phyloP scores from a whole-genome alignment of 2,888 invertebrate genomes.

The Bugula neritina region DNA sequence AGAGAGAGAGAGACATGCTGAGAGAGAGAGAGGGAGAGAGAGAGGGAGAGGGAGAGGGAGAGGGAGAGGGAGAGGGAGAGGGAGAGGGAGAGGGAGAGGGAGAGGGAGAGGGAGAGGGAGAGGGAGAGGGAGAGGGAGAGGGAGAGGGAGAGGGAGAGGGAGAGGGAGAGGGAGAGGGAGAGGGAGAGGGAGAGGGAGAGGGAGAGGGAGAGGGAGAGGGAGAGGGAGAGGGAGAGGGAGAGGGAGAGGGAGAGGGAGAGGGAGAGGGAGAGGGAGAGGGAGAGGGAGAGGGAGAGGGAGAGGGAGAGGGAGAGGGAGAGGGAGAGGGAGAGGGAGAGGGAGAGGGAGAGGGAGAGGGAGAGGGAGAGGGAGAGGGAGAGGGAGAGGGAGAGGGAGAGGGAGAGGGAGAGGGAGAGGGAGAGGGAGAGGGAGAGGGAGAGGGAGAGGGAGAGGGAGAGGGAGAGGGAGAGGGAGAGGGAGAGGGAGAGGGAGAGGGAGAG shows the following conservation, averaged over 20 bases:
- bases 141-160: neutral
- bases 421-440: neutral
- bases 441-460: neutral
- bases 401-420: neutral
- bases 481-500: neutral
- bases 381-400: neutral
- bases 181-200: neutral
- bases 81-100: slow-evolving; percentile 27
- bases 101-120: slow-evolving; percentile 8
- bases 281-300: neutral
- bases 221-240: neutral
- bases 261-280: neutral
- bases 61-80: slow-evolving; percentile 28
- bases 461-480: neutral
- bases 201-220: neutral
- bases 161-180: neutral
- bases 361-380: neutral
- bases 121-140: neutral
- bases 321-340: neutral
- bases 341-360: neutral
- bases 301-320: neutral
- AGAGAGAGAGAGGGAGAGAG: slow-evolving; percentile 28
- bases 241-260: neutral
- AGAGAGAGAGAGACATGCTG: too few relatives aligned
- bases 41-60: slow-evolving; percentile 28